phyloP scores from a whole-genome alignment of 2,888 invertebrate genomes.

The Pristionchus japonicus region DNA sequence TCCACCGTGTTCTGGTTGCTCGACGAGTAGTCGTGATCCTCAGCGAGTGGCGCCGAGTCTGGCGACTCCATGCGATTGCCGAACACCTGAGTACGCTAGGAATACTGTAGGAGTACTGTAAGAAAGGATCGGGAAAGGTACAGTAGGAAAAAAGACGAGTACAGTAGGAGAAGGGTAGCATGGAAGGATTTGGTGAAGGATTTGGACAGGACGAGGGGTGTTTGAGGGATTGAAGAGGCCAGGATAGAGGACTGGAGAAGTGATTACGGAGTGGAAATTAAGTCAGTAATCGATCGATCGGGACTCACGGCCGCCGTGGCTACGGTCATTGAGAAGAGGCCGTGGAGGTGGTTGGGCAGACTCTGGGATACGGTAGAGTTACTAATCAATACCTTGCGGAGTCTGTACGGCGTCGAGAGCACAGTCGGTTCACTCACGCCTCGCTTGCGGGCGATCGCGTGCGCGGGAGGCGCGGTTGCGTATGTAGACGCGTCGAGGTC shows the following conservation, averaged over 20 bases:
- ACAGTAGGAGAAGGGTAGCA: not conserved
- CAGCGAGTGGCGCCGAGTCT: not conserved
- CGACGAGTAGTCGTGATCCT: not conserved
- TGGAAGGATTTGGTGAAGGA: not conserved
- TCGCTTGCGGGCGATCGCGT: constrained; percentile 11
- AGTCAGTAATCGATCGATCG: constrained; percentile 13
- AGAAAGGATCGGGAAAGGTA: not conserved
- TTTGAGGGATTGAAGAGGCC: not conserved
- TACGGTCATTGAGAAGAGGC: constrained; percentile 15
- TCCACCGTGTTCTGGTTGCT: constrained; percentile 22
- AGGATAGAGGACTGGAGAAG: not conserved
- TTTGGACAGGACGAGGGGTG: not conserved
- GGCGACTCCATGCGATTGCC: not conserved
- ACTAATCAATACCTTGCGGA: not conserved
- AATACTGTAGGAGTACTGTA: not conserved
- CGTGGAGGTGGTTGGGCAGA: constrained; percentile 35
- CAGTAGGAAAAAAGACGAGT: not conserved
- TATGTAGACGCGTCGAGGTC: not conserved
- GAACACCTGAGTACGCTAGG: not conserved
- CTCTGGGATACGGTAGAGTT: constrained; percentile 1
- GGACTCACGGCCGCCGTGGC: constrained; percentile 27
- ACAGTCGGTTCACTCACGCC: constrained; percentile 32
- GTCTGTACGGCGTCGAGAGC: not conserved
- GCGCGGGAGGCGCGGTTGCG: not conserved
- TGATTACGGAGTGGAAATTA: not conserved